Base-by-base conservation (phyloP, 2,888 invertebrate genomes). In the Atherix ibis region DNA sequence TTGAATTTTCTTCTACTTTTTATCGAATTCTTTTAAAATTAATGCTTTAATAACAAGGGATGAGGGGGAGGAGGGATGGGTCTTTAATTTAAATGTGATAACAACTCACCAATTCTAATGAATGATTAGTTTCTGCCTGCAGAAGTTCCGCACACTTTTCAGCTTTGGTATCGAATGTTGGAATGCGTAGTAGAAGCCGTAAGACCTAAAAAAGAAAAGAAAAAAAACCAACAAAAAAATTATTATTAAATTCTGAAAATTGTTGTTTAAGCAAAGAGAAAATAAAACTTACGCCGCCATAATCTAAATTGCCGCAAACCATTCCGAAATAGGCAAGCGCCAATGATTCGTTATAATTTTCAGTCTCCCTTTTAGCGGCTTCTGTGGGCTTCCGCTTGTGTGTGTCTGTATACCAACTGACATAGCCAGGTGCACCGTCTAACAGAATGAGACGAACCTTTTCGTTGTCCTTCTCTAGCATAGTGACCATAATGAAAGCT, bases 401-500 rank as follows among this genome's bases (percentile, higher is more conserved):
- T 44, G 63, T 62, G 49, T 72, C 71, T 8, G 80, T 81, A 56
- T 83, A 83, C 45, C 75, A 70, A 35, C 74, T 75, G 5, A 88
- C 74, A 59, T 79, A 88, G 24, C 73, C 72, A 4, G 84, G 88
- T 16, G 88, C 85, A 27, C 95, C 95, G 63, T 97, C 97, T 45
- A 97, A 66, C 46, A 95, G 70, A 44, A 83, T 71, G n/a, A 62
- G 45, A 31, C 52, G 49, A 5, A 51, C 49, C 5, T 45, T 38
- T 41, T 62, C 59, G 10, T 56, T 56, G 27, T 62, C 63, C 44
- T 66, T 63, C 54, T 89, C 84, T 35, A 95, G 64, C 54, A 84
- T 81, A 19, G 81, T 63, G 17, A 85, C 85, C 77, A 97, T 94
- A 66, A 95, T 95, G 57, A 91, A 87, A 13, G 91, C 92, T 22